Conservation (phyloP, 2,113 vertebrate genomes). For the Embiotoca jacksoni region DNA sequence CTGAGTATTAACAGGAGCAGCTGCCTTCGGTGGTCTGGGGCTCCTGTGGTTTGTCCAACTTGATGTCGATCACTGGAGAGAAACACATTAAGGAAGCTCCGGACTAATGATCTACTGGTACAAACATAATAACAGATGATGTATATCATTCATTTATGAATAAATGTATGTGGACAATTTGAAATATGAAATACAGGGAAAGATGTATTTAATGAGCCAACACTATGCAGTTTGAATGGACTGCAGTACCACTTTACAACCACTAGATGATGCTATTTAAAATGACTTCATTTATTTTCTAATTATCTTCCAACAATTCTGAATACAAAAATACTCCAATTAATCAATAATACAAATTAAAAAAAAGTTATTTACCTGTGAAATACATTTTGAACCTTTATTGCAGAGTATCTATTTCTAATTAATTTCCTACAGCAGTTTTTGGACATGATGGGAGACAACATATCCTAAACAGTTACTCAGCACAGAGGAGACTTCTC, state of each 20-base stretch:
- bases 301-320: not conserved
- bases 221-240: not conserved
- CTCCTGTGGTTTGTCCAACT: slow-evolving; percentile 93
- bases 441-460: not conserved
- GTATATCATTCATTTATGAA: too few species aligned
- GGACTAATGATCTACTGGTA: not conserved
- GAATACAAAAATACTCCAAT: not conserved
- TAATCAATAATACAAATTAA: not conserved
- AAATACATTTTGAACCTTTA: not conserved
- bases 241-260: not conserved
- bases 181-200: too few species aligned
- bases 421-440: not conserved
- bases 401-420: not conserved
- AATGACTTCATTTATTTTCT: not conserved
- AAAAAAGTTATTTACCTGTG: not conserved
- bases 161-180: too few species aligned
- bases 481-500: slow-evolving; percentile 25
- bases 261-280: slow-evolving; percentile 54
- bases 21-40: slow-evolving; percentile 88
- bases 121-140: too few species aligned
- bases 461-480: not conserved
- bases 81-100: slow-evolving; percentile 80
- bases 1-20: slow-evolving; percentile 91
- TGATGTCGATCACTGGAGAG: slow-evolving; percentile 93
- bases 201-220: too few species aligned